A percentile compares a stretch with the other conserved stretches of the same genome.
Conservation (phyloP, 1,140 invertebrate species). For the Steinernema feltiae region DNA sequence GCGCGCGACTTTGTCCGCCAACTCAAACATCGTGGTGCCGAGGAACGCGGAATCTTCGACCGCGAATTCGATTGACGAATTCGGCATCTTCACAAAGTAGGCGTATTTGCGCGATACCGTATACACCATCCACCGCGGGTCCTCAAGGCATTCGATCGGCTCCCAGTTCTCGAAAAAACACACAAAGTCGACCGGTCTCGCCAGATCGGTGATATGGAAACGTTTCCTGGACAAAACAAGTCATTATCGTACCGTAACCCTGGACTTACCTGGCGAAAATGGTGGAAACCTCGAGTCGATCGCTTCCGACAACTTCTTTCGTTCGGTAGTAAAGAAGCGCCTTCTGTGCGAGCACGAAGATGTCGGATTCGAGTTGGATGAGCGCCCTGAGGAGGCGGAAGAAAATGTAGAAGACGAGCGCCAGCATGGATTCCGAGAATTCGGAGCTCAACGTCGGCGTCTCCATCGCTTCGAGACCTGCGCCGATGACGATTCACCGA, state of each 20-base stretch:
- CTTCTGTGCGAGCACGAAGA: not conserved
- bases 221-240: not conserved
- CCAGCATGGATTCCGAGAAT: not conserved
- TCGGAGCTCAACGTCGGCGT: not conserved
- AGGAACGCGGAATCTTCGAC: not conserved
- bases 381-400: not conserved
- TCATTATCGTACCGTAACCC: not conserved
- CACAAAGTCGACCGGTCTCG: not conserved
- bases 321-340: not conserved
- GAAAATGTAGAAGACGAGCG: not conserved
- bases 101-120: not conserved
- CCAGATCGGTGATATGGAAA: not conserved
- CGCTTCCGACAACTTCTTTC: not conserved
- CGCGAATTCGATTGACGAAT: not conserved
- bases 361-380: not conserved
- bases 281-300: not conserved
- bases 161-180: not conserved
- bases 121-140: slow-evolving; percentile 8
- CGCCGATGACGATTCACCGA: not conserved
- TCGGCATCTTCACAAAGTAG: slow-evolving; percentile 9
- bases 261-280: not conserved
- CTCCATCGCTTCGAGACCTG: not conserved
- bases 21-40: not conserved
- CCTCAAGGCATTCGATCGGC: not conserved
- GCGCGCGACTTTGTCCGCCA: not conserved